phyloP scores from a whole-genome alignment of 2,113 vertebrate genomes.

The Lagenorhynchus albirostris region DNA sequence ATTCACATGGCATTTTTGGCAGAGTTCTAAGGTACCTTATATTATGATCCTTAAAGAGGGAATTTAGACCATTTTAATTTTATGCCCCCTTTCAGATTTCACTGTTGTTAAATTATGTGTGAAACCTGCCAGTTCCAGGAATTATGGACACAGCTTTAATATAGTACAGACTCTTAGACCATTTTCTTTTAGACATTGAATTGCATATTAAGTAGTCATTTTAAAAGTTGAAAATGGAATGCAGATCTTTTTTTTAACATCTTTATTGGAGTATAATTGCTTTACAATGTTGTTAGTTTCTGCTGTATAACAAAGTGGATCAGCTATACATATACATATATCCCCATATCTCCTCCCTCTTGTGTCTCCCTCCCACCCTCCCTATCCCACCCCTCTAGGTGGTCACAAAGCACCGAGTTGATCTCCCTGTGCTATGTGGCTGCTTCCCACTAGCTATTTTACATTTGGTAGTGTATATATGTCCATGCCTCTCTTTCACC shows the following conservation, averaged over 20 bases:
- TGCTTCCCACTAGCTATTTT: too few species aligned
- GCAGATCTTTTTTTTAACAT: background rate
- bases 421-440: too few species aligned
- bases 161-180: background rate
- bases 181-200: conserved; percentile 20
- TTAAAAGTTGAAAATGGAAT: conserved; percentile 32
- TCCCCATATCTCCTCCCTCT: too few species aligned
- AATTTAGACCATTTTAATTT: conserved; percentile 59
- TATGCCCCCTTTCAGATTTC: conserved; percentile 35
- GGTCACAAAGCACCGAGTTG: too few species aligned
- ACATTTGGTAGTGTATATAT: too few species aligned
- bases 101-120: conserved; percentile 57
- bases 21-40: conserved; percentile 40
- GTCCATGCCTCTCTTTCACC: too few species aligned
- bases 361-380: too few species aligned
- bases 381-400: too few species aligned
- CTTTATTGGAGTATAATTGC: too few species aligned
- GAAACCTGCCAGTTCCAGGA: conserved; percentile 52
- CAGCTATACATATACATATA: too few species aligned
- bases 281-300: too few species aligned
- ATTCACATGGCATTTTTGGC: conserved; percentile 57
- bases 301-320: too few species aligned
- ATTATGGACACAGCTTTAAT: conserved; percentile 42
- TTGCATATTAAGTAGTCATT: conserved; percentile 36
- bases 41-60: conserved; percentile 38